Conservation (phyloP, 2,113 vertebrate genomes). For the Ceyx margarethae region DNA sequence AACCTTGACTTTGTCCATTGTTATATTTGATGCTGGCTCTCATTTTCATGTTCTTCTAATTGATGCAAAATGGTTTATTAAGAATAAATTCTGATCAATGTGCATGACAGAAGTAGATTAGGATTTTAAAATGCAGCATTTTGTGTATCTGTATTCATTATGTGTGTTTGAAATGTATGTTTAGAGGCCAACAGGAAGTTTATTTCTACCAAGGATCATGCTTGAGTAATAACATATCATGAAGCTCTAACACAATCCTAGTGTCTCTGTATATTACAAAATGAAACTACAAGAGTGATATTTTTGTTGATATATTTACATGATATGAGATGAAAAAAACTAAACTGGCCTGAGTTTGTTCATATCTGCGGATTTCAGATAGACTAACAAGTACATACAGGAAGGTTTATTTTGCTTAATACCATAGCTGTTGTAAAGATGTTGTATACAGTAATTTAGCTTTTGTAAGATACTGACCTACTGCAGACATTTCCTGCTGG, state of each 20-base stretch:
- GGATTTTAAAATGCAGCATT: neutral
- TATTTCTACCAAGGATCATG: neutral
- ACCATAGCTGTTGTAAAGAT: neutral
- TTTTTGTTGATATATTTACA: neutral
- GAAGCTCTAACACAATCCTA: neutral
- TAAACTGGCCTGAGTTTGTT: neutral
- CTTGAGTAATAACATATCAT: neutral
- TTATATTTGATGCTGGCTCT: neutral
- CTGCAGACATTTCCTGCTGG: neutral
- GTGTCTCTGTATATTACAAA: neutral
- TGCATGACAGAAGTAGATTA: neutral
- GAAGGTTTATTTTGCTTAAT: neutral
- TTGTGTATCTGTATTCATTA: neutral
- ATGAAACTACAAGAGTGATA: neutral
- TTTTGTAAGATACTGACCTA: neutral
- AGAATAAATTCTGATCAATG: neutral
- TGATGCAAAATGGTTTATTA: slow-evolving; percentile 31
- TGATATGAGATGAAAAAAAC: neutral
- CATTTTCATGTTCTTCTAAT: slow-evolving; percentile 36
- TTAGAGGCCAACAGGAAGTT: neutral
- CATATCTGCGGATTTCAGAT: neutral
- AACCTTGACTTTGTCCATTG: neutral
- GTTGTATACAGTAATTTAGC: neutral
- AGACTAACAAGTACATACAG: neutral
- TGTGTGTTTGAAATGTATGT: neutral